Evolutionary conservation across 2,113 vertebrate genomes (phyloP).

Genomic region (Desmodus rotundus): DNA sequence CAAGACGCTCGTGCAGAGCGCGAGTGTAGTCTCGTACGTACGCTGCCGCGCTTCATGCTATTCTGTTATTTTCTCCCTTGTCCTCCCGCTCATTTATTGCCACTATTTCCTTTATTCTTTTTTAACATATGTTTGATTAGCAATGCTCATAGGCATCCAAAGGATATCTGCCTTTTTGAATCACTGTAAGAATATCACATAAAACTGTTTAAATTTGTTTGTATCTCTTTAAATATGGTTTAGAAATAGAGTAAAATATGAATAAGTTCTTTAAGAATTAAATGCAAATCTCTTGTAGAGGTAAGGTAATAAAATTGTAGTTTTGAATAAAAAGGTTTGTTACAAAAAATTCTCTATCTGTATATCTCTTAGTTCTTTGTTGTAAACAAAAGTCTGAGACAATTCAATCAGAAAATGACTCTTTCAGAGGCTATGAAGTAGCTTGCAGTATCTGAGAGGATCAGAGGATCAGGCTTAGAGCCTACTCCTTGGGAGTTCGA

Average conservation of each 20-base stretch:
- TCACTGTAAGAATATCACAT: not conserved
- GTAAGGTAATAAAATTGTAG: not conserved
- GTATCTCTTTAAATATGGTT: constrained; percentile 3
- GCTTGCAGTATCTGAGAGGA: not conserved
- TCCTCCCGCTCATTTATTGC: not conserved
- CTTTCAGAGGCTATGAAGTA: not conserved
- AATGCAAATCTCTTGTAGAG: not conserved
- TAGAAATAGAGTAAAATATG: not conserved
- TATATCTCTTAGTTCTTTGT: not conserved
- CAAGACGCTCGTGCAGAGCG: not conserved
- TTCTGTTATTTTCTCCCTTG: not conserved
- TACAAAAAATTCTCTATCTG: not conserved
- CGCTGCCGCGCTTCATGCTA: not conserved
- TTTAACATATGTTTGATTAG: not conserved
- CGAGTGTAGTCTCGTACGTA: fast-evolving
- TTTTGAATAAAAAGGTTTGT: not conserved
- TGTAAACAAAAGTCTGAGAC: not conserved
- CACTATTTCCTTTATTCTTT: not conserved
- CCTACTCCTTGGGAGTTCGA: too few relatives aligned
- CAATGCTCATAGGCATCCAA: not conserved
- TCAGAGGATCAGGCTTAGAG: not conserved
- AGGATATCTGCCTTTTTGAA: not conserved
- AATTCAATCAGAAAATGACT: not conserved
- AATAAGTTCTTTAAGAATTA: constrained; percentile 18
- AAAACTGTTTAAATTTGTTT: not conserved